Conservation (phyloP, 2,113 vertebrate genomes). For the Etheostoma spectabile region DNA sequence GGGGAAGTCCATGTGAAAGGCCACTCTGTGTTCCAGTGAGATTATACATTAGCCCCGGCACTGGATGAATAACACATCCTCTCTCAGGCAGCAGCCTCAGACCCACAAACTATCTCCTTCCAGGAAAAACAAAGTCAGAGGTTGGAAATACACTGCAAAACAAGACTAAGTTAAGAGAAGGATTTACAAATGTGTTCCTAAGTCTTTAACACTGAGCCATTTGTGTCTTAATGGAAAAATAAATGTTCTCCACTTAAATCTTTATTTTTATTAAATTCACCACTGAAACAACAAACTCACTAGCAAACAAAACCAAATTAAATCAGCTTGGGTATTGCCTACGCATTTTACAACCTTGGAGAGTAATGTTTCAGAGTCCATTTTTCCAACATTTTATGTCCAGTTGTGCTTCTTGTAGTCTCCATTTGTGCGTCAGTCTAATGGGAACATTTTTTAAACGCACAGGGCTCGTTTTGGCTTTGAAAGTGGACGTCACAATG, state of each 20-base stretch:
- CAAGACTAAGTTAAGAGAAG: neutral
- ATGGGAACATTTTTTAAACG: neutral
- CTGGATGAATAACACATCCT: conserved; percentile 70
- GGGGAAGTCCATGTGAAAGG: conserved; percentile 75
- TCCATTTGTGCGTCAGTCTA: neutral
- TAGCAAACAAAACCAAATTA: no score
- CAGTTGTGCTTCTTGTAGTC: no score
- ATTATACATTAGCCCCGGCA: conserved; percentile 53
- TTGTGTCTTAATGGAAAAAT: conserved; percentile 9
- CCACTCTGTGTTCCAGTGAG: conserved; percentile 63
- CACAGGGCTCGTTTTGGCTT: conserved; percentile 24
- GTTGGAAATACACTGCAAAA: conserved; percentile 31
- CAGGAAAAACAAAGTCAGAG: conserved; percentile 30
- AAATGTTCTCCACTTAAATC: no score
- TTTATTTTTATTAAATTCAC: no score
- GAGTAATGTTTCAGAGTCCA: no score
- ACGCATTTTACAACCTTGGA: no score
- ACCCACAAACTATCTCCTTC: conserved; percentile 38
- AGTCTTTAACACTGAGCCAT: conserved; percentile 1
- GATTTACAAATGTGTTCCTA: neutral
- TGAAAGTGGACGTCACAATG: conserved; percentile 49
- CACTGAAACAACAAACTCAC: no score
- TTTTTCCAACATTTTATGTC: no score
- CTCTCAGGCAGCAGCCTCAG: conserved; percentile 25
- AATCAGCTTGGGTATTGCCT: no score